Conservation (phyloP, 1,140 invertebrate genomes). For the Achatina immaculata region DNA sequence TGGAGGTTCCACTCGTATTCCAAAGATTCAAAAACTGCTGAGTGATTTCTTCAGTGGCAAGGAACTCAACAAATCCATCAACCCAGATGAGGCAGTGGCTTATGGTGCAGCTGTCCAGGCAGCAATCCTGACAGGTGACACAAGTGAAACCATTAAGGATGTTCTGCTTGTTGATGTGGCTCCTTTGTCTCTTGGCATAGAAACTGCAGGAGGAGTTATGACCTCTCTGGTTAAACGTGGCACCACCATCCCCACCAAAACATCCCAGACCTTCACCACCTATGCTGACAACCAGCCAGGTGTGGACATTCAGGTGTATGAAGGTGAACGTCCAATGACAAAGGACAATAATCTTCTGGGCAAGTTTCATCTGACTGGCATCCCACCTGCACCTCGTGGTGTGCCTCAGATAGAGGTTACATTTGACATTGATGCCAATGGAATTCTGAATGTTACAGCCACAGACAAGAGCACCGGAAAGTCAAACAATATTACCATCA, state of each 20-base stretch:
- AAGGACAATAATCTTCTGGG: conserved; percentile 41
- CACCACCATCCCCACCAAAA: conserved; percentile 66
- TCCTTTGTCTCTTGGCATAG: conserved; percentile 55
- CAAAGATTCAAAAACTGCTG: conserved; percentile 94
- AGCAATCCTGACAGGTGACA: conserved; percentile 68
- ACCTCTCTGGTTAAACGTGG: conserved; percentile 63
- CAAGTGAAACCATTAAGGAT: conserved; percentile 57
- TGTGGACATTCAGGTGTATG: conserved; percentile 81
- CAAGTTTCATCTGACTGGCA: conserved; percentile 82
- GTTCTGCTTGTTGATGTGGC: conserved; percentile 64
- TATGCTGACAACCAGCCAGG: conserved; percentile 79
- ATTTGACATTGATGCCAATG: not conserved
- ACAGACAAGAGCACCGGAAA: conserved; percentile 81
- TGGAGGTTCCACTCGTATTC: conserved; percentile 75
- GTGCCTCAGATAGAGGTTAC: conserved; percentile 75
- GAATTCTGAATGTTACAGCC: conserved; percentile 73
- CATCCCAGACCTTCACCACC: conserved; percentile 67
- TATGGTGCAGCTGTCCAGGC: conserved; percentile 78
- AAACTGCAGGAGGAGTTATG: conserved; percentile 79
- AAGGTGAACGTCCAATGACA: conserved; percentile 88
- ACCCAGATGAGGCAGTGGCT: conserved; percentile 58
- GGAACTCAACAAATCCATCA: conserved; percentile 80
- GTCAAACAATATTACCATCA: conserved; percentile 82
- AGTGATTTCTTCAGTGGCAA: conserved; percentile 82
- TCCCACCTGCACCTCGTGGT: conserved; percentile 74